Conservation (phyloP, 2,113 vertebrate species). For the Lethenteron camtschaticum region DNA sequence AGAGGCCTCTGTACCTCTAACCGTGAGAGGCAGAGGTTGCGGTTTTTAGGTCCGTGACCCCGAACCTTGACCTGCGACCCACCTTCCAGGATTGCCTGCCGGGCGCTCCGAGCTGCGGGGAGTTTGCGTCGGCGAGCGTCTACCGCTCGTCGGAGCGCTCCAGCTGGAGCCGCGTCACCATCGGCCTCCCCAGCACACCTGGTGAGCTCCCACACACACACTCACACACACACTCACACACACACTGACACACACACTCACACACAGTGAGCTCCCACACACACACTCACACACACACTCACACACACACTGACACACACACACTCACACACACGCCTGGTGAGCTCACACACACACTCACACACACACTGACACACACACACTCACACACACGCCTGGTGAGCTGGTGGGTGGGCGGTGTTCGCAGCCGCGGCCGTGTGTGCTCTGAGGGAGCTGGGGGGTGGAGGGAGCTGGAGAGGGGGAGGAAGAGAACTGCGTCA, state of each 20-base stretch:
- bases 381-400: too few species aligned
- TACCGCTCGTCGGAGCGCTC: constrained; percentile 84
- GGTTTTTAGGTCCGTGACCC: too few species aligned
- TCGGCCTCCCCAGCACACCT: constrained; percentile 77
- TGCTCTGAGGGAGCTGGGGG: constrained; percentile 17
- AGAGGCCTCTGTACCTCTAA: too few species aligned
- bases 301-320: not conserved
- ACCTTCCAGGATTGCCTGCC: constrained; percentile 65
- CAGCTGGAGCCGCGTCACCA: constrained; percentile 68
- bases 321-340: constrained; percentile 32
- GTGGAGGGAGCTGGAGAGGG: constrained; percentile 17
- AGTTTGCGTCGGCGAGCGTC: constrained; percentile 79
- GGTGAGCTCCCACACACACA: constrained; percentile 26
- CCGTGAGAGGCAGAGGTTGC: too few species aligned
- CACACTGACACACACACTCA: too few species aligned
- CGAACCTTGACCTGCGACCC: not conserved
- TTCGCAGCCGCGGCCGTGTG: constrained; percentile 13
- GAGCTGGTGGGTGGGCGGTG: not conserved
- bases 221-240: not conserved
- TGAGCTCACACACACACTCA: not conserved
- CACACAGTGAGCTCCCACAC: not conserved
- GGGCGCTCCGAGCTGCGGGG: constrained; percentile 86
- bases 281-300: not conserved
- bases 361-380: too few species aligned
- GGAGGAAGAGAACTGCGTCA: too few species aligned